phyloP scores from a whole-genome alignment of 1,140 invertebrate genomes.

The Pectinophora gossypiella region DNA sequence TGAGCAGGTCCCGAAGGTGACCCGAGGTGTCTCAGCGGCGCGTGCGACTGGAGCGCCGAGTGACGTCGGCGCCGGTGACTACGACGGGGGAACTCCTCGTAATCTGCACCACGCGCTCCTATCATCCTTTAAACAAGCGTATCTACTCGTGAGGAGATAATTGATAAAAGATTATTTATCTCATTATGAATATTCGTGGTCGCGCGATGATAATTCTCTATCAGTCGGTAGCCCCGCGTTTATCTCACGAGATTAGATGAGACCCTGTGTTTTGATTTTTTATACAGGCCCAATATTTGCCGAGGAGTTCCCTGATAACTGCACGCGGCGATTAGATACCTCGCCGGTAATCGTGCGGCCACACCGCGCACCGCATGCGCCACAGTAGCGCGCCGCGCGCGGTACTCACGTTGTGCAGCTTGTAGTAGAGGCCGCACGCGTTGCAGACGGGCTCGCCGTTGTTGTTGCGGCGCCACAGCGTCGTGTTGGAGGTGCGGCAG shows the following conservation, averaged over 20 bases:
- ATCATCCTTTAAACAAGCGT: conserved; percentile 73
- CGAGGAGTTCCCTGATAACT: conserved; percentile 72
- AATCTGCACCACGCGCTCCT: conserved; percentile 56
- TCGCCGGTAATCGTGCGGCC: conserved; percentile 19
- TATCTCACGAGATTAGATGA: conserved; percentile 73
- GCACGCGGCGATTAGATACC: conserved; percentile 64
- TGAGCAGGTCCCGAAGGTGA: no score
- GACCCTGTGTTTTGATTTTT: conserved; percentile 74
- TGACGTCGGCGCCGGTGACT: not conserved
- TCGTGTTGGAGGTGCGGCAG: conserved; percentile 89
- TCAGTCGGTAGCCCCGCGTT: conserved; percentile 71
- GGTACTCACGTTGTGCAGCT: conserved; percentile 88
- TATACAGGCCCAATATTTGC: conserved; percentile 67
- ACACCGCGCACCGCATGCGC: not conserved
- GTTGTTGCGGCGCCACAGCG: conserved; percentile 91
- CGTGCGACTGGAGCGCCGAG: no score
- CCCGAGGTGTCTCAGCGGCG: no score
- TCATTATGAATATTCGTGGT: conserved; percentile 73
- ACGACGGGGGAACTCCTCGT: conserved; percentile 57
- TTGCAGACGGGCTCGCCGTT: conserved; percentile 94
- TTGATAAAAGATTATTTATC: conserved; percentile 76
- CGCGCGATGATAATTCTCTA: conserved; percentile 70
- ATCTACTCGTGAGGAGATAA: conserved; percentile 69
- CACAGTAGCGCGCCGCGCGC: not conserved
- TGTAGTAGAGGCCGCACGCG: conserved; percentile 93